Conservation (phyloP, 1,140 invertebrate genomes). For the Meteorus sp. region DNA sequence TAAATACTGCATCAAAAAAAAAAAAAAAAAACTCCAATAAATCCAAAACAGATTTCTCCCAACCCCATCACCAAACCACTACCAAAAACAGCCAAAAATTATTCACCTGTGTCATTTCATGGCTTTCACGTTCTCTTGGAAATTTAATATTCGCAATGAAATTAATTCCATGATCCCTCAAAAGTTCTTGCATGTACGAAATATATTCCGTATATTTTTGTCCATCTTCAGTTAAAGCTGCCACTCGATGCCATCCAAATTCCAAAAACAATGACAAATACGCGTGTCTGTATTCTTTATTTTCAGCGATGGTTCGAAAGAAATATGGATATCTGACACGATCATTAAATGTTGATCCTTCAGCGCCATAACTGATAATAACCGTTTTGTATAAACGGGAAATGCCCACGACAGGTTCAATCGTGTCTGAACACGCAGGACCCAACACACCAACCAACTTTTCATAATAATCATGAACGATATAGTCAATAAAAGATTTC, state of each 20-base stretch:
- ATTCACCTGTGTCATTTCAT: slow-evolving; percentile 59
- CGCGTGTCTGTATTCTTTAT: slow-evolving; percentile 73
- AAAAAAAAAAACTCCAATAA: slow-evolving; percentile 40
- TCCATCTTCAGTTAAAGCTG: slow-evolving; percentile 76
- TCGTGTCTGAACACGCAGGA: slow-evolving; percentile 84
- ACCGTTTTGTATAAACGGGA: slow-evolving; percentile 76
- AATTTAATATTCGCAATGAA: slow-evolving; percentile 76
- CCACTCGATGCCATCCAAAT: slow-evolving; percentile 73
- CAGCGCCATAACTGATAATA: slow-evolving; percentile 81
- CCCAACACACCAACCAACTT: slow-evolving; percentile 74
- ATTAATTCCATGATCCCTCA: slow-evolving; percentile 65
- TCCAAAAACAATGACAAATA: slow-evolving; percentile 68
- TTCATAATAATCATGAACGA: slow-evolving; percentile 59
- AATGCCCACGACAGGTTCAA: slow-evolving; percentile 80
- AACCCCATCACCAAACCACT: not conserved
- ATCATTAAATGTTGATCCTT: slow-evolving; percentile 73
- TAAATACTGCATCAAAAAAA: slow-evolving; percentile 64
- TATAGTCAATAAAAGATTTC: slow-evolving; percentile 78
- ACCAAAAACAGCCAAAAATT: not conserved
- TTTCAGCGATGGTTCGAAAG: slow-evolving; percentile 81
- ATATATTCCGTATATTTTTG: slow-evolving; percentile 83
- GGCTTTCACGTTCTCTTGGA: slow-evolving; percentile 57
- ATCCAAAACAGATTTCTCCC: too few relatives aligned
- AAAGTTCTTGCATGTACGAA: slow-evolving; percentile 68
- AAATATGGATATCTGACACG: slow-evolving; percentile 78